phyloP scores from a whole-genome alignment of 2,888 invertebrate genomes.

The Suillia variegata region DNA sequence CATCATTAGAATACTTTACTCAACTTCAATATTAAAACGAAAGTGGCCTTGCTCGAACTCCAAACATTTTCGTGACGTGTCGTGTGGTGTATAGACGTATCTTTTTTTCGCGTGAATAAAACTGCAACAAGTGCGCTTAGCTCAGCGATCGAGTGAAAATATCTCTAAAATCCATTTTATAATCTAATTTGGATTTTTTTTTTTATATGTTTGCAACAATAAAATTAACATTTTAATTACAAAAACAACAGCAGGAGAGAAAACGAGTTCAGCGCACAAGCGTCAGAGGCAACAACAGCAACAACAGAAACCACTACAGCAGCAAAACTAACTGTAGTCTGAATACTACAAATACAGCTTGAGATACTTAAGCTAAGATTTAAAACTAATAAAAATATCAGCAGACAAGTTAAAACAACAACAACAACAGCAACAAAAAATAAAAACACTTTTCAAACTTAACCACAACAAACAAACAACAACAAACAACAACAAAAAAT shows the following conservation, averaged over 20 bases:
- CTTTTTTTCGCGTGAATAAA: too few species aligned
- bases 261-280: not conserved
- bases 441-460: not conserved
- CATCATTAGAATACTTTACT: too few species aligned
- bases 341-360: not conserved
- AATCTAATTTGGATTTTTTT: not conserved
- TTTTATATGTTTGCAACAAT: too few species aligned
- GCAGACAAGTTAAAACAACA: not conserved
- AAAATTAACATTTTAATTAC: constrained; percentile 18
- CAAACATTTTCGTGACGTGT: too few species aligned
- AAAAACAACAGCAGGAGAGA: not conserved
- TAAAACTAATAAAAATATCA: not conserved
- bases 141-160: too few species aligned
- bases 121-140: not conserved
- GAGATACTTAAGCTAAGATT: not conserved
- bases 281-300: too few species aligned
- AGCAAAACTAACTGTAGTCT: not conserved
- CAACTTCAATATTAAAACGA: too few species aligned
- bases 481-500: too few species aligned
- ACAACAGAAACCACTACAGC: too few species aligned
- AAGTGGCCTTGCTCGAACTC: too few species aligned
- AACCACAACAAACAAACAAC: not conserved
- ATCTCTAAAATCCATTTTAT: too few species aligned
- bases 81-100: too few species aligned
- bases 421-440: not conserved